A percentile compares a stretch with the other conserved stretches of the same genome.
Evolutionary conservation across 1,140 invertebrate genomes (phyloP).

Genomic region (Cydia strobilella): DNA sequence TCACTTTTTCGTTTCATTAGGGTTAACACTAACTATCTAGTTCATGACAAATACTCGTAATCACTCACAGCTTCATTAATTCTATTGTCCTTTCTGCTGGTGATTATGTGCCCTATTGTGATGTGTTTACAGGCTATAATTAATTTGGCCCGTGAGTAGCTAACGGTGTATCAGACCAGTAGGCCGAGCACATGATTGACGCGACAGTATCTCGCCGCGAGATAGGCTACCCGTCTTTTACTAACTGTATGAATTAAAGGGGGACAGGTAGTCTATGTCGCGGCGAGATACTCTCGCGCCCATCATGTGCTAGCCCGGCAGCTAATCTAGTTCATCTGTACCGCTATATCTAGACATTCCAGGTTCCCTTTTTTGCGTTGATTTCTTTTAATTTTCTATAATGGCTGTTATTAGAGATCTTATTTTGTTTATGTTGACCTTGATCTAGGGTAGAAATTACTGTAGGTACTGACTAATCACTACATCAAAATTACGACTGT

Average conservation of each 20-base stretch:
- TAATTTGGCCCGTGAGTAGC: constrained; percentile 62
- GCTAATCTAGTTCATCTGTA: constrained; percentile 70
- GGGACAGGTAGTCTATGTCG: no score
- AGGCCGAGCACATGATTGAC: no score
- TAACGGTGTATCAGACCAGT: constrained; percentile 68
- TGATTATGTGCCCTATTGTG: neutral
- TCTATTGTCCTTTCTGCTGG: constrained; percentile 44
- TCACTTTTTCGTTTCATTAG: neutral
- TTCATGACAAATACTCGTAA: neutral
- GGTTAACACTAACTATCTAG: constrained; percentile 5
- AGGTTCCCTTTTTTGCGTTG: constrained; percentile 12
- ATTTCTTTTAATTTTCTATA: constrained; percentile 31
- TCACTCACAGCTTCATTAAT: constrained; percentile 14
- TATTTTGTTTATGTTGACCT: constrained; percentile 18
- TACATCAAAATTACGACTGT: neutral
- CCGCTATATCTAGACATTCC: constrained; percentile 54
- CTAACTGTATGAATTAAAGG: no score
- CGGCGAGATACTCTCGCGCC: no score
- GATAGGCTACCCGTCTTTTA: no score
- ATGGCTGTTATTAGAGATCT: constrained; percentile 11
- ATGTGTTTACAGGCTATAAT: constrained; percentile 33
- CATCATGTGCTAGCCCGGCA: no score
- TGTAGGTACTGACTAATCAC: neutral
- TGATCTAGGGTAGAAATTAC: neutral
- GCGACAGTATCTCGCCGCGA: no score